Conservation (phyloP, 2,888 invertebrate genomes). For the Sphaerophoria taeniata region DNA sequence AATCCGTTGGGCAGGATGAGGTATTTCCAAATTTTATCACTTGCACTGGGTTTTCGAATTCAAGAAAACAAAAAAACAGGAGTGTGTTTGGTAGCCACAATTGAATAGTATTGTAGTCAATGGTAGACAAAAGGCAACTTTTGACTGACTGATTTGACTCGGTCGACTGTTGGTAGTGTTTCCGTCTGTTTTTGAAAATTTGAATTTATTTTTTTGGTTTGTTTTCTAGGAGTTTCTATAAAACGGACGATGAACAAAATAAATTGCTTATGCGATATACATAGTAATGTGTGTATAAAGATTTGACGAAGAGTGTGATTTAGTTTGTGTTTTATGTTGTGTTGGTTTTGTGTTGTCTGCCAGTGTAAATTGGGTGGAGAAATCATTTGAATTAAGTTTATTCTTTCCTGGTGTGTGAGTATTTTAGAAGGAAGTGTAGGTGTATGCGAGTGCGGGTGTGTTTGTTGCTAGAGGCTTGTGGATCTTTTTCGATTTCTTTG, state of each 20-base stretch:
- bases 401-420: slow-evolving; percentile 5
- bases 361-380: slow-evolving; percentile 40
- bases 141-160: slow-evolving; percentile 71
- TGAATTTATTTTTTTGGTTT: slow-evolving; percentile 12
- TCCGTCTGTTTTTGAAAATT: slow-evolving; percentile 51
- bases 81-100: slow-evolving; percentile 32
- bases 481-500: slow-evolving; percentile 17
- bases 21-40: slow-evolving; percentile 44
- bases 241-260: slow-evolving; percentile 53
- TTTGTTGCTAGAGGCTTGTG: slow-evolving; percentile 11
- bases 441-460: slow-evolving; percentile 5
- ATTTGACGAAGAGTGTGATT: slow-evolving; percentile 39
- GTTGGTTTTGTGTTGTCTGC: slow-evolving; percentile 52
- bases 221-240: slow-evolving; percentile 66
- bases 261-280: slow-evolving; percentile 9
- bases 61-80: neutral
- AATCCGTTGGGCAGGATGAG: slow-evolving; percentile 43
- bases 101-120: slow-evolving; percentile 56
- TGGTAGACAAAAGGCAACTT: slow-evolving; percentile 68
- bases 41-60: slow-evolving; percentile 30
- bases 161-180: slow-evolving; percentile 60
- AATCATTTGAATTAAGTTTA: slow-evolving; percentile 35
- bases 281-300: slow-evolving; percentile 15
- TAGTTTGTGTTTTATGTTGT: slow-evolving; percentile 37
- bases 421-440: neutral